These are phyloP conservation scores for Galerucella pusilla DNA, from an alignment of 2,888 invertebrate species.

Conservation along the genomic window DNA sequence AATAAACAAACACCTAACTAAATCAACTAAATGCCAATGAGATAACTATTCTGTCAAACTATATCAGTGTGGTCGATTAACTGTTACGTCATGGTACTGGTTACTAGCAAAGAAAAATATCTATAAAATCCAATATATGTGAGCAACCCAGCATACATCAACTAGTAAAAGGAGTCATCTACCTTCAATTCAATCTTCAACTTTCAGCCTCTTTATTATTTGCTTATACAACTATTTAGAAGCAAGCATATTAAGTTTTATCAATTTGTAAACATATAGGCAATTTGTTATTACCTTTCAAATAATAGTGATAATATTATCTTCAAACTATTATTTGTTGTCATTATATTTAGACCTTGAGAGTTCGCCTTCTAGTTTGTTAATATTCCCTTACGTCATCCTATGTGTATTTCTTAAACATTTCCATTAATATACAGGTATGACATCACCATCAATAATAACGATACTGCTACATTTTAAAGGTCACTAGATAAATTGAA, in stretches of 20 bases:
- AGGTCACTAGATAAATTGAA: not conserved
- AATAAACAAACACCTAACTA: too few relatives aligned
- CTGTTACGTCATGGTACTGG: too few relatives aligned
- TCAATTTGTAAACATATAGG: not conserved
- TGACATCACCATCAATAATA: slow-evolving; percentile 38
- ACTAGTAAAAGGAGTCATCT: not conserved
- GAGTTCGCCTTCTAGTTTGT: slow-evolving; percentile 17
- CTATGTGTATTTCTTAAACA: slow-evolving; percentile 24
- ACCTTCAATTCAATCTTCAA: not conserved
- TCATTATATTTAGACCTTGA: slow-evolving; percentile 2
- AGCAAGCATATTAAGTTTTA: not conserved
- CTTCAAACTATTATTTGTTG: not conserved
- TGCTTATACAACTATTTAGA: not conserved
- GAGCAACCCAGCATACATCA: not conserved
- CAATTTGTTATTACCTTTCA: not conserved
- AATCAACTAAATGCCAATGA: too few relatives aligned
- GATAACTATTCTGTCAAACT: too few relatives aligned
- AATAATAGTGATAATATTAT: not conserved
- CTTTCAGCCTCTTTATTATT: not conserved
- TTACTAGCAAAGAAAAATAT: too few relatives aligned
- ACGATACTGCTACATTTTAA: slow-evolving; percentile 9
- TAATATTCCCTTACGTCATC: slow-evolving; percentile 32
- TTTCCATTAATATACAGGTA: slow-evolving; percentile 10
- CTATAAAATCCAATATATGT: not conserved
- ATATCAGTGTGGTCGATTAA: too few relatives aligned